Evolutionary conservation across 1,140 invertebrate genomes (phyloP).

Genomic region (Pomphorhynchus laevis): DNA sequence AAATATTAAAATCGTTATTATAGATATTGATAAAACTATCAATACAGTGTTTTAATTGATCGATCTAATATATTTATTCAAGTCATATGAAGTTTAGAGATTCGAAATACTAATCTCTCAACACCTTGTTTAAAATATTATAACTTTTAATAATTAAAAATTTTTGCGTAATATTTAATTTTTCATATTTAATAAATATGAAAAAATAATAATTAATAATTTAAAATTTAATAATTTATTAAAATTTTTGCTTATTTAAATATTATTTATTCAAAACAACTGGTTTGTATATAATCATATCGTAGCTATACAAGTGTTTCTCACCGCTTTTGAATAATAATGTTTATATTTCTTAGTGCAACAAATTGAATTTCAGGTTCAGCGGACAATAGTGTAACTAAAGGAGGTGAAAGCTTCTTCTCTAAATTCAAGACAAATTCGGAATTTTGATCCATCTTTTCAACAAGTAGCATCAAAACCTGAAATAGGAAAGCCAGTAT

Average conservation of each 20-base stretch:
- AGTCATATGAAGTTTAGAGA: no score
- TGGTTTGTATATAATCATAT: conserved; percentile 1
- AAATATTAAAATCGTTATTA: no score
- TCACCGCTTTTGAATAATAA: conserved; percentile 71
- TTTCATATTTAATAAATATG: not conserved
- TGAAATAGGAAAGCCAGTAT: conserved; percentile 11
- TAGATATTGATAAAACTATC: no score
- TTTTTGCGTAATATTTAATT: no score
- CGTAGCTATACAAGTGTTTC: not conserved
- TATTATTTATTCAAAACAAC: conserved; percentile 9
- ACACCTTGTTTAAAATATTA: no score
- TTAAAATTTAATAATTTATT: not conserved
- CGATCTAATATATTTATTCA: no score
- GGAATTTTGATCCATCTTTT: conserved; percentile 56
- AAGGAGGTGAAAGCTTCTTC: conserved; percentile 84
- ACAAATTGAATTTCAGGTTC: conserved; percentile 98
- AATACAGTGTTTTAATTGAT: no score
- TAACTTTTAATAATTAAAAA: no score
- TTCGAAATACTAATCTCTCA: no score
- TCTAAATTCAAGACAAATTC: conserved; percentile 63
- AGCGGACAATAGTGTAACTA: conserved; percentile 77
- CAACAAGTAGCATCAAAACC: conserved; percentile 69
- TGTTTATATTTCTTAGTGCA: conserved; percentile 78
- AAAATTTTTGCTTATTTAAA: no score
- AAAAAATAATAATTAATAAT: conserved; percentile 6